Conservation (phyloP, 2,113 vertebrate genomes). For the Apteryx owenii region DNA sequence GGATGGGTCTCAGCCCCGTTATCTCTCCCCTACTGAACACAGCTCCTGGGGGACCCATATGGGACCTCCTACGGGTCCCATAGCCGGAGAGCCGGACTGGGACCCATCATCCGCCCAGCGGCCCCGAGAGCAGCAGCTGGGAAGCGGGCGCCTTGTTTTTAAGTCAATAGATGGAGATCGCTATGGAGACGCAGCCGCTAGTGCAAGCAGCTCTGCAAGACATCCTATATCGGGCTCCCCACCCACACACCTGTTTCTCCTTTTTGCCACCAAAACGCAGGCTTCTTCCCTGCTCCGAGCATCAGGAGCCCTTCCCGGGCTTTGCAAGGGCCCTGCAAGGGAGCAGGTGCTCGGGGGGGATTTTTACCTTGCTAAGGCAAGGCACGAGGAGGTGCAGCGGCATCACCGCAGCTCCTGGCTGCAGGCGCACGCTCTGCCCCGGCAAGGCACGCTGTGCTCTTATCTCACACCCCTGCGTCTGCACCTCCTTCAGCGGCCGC, state of each 20-base stretch:
- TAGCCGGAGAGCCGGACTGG: no score
- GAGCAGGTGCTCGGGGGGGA: no score
- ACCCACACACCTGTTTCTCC: not conserved
- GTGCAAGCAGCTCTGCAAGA: accelerated
- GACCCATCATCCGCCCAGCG: no score
- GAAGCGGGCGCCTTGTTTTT: not conserved
- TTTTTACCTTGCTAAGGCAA: no score
- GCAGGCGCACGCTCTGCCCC: not conserved
- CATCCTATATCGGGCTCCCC: not conserved
- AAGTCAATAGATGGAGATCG: not conserved
- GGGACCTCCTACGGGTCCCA: no score
- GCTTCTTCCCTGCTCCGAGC: not conserved
- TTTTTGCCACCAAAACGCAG: accelerated
- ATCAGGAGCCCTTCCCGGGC: no score
- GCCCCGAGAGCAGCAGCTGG: not conserved
- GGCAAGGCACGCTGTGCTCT: accelerated
- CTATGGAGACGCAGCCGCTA: not conserved
- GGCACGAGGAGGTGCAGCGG: not conserved
- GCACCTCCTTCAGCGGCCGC: not conserved
- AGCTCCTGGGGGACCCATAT: no score
- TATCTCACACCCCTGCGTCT: not conserved
- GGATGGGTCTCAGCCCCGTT: not conserved
- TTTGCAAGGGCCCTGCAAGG: no score
- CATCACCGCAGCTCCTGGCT: not conserved
- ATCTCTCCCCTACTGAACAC: not conserved